phyloP scores from a whole-genome alignment of 30 jellyfish, hydroid and myxozoan genomes.

The Mastigias papua region DNA sequence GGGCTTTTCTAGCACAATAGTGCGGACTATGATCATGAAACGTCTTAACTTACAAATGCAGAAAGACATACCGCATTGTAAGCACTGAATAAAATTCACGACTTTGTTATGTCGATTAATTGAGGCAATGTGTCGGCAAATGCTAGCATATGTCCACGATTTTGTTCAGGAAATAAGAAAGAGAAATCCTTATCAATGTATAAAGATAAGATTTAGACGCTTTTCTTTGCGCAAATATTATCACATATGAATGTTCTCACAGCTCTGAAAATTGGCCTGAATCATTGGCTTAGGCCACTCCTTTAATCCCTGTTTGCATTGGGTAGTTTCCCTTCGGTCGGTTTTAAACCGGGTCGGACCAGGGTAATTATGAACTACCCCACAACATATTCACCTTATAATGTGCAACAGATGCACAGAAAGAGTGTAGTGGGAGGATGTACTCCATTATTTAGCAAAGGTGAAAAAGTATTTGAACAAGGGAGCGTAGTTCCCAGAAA shows the following conservation, averaged over 20 bases:
- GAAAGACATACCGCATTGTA: slow-evolving; percentile 59
- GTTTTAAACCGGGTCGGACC: neutral
- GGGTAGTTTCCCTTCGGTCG: neutral
- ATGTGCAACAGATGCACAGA: neutral
- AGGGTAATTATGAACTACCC: neutral
- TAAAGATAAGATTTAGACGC: slow-evolving; percentile 3
- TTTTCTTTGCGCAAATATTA: slow-evolving; percentile 15
- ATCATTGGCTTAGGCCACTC: neutral
- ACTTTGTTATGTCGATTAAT: slow-evolving; percentile 34
- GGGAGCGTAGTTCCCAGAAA: neutral
- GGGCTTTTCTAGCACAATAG: slow-evolving; percentile 50
- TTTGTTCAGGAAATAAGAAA: slow-evolving; percentile 27
- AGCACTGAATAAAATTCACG: slow-evolving; percentile 15
- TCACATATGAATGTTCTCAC: slow-evolving; percentile 44
- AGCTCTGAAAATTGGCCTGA: neutral
- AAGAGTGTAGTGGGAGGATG: neutral
- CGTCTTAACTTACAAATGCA: slow-evolving; percentile 31
- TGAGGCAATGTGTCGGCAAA: slow-evolving; percentile 60
- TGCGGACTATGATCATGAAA: slow-evolving; percentile 37
- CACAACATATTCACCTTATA: neutral
- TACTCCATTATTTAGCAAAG: neutral
- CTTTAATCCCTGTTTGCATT: neutral
- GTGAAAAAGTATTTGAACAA: neutral
- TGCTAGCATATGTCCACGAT: slow-evolving; percentile 41
- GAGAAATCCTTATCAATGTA: slow-evolving; percentile 9